These are phyloP conservation scores for Scytalopus superciliaris DNA, from an alignment of 2,113 vertebrate species.

Conservation along the genomic window DNA sequence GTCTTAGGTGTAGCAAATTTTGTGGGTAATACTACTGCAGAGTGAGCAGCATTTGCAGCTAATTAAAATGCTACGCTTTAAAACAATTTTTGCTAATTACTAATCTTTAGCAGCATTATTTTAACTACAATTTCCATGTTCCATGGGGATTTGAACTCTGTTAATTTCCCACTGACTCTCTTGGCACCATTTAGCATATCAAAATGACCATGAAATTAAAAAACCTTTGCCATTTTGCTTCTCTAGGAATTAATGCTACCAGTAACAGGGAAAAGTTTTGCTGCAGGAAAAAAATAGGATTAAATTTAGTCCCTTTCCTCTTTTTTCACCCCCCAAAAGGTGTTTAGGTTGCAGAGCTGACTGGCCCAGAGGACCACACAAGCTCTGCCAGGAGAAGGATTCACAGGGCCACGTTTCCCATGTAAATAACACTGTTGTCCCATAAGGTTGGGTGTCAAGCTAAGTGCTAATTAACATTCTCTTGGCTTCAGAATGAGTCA, in stretches of 20 bases:
- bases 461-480: not conserved
- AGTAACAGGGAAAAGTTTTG: not conserved
- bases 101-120: constrained; percentile 29
- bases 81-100: constrained; percentile 41
- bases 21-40: not conserved
- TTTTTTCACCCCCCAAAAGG: not conserved
- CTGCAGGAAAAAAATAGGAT: not conserved
- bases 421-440: not conserved
- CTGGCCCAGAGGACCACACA: not conserved
- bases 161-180: constrained; percentile 9
- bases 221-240: not conserved
- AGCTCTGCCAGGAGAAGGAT: not conserved
- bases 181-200: constrained; percentile 10
- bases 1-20: not conserved
- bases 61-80: constrained; percentile 25
- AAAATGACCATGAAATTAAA: constrained; percentile 53
- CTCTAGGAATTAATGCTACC: not conserved
- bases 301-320: not conserved
- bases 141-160: not conserved
- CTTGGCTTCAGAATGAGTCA: not conserved
- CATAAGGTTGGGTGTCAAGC: not conserved
- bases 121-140: constrained; percentile 15
- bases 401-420: not conserved
- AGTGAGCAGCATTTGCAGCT: not conserved
- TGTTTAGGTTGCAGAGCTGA: not conserved